Base-by-base conservation (phyloP, 2,888 invertebrate species). In the Nomada goodeniana region DNA sequence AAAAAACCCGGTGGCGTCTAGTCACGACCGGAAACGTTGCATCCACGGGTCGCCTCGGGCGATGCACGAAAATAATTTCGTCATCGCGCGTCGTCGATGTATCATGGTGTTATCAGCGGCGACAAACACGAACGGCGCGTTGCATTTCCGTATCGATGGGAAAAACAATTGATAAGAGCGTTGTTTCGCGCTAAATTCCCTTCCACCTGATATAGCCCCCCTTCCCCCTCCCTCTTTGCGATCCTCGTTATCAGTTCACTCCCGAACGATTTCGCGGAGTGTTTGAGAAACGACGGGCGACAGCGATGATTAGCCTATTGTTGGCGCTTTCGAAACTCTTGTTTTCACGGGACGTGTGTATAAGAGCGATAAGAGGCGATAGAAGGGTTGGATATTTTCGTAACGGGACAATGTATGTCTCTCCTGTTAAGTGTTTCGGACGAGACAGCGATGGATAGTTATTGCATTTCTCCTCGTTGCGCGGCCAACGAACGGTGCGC, bases 81-180 rank as follows among this genome's bases (percentile, higher is more conserved):
- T 72, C 71, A 69, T 20, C 61, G 69, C 26, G 36, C 60, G 65
- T 71, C 76, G 29, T 23, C 36, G 79, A 84, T 81, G 81, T 70
- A 65, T 53, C 52, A 29, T 74, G 55, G 57, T 70, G 59, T 78
- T 86, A 86, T 86, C 86, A 71, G 11, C 2, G 42, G 65, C 64
- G 57, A 64, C 64, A 64, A 72, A 67, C 11, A 61, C 69, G 23
- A 47, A 20, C 50, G 15, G 67, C 73, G 26, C 60, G 73, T 68
- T 67, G 68, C 76, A 69, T 80, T 83, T 85, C 65, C 82, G 72
- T 26, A 47, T 44, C 29, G 42, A 26, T 13, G 53, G 57, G 59
- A 64, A 86, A 86, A 86, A 86, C 73, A 85, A 59, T 76, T 29
- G 86, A 84, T 84, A 86, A 86, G 73, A 64, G 65, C 57, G 26